Conservation (phyloP, 2,113 vertebrate genomes). For the Ia io region DNA sequence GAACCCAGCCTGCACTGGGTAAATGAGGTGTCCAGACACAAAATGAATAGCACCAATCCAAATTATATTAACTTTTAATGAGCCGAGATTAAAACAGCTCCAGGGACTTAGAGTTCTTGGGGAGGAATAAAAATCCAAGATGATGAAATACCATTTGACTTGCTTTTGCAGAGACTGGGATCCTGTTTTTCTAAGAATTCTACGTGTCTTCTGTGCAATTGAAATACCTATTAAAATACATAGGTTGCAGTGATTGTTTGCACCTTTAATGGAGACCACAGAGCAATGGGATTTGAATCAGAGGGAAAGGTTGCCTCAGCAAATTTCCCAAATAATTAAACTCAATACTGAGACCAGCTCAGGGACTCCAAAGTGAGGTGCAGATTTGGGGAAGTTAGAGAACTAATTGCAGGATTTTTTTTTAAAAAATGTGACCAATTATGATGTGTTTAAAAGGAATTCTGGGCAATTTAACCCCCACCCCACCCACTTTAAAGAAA, state of each 20-base stretch:
- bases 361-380: not conserved
- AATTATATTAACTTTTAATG: conserved; percentile 57
- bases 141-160: conserved; percentile 55
- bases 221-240: conserved; percentile 41
- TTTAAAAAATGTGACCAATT: not conserved
- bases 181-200: conserved; percentile 31
- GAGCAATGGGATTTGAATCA: conserved; percentile 49
- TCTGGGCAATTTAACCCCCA: not conserved
- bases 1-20: not conserved
- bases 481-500: not conserved
- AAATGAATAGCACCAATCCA: conserved; percentile 23
- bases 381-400: not conserved
- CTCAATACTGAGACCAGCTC: conserved; percentile 29
- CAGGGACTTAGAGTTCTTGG: not conserved
- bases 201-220: not conserved
- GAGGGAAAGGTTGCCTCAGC: conserved; percentile 55
- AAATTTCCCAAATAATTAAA: conserved; percentile 79
- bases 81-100: conserved; percentile 62
- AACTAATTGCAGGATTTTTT: not conserved
- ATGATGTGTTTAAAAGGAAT: not conserved
- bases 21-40: conserved; percentile 14
- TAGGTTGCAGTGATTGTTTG: not conserved
- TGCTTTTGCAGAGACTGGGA: not conserved
- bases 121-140: conserved; percentile 37
- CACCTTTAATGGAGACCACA: not conserved